Evolutionary conservation across 2,888 invertebrate genomes (phyloP).

Genomic region (Gryllus longicercus): DNA sequence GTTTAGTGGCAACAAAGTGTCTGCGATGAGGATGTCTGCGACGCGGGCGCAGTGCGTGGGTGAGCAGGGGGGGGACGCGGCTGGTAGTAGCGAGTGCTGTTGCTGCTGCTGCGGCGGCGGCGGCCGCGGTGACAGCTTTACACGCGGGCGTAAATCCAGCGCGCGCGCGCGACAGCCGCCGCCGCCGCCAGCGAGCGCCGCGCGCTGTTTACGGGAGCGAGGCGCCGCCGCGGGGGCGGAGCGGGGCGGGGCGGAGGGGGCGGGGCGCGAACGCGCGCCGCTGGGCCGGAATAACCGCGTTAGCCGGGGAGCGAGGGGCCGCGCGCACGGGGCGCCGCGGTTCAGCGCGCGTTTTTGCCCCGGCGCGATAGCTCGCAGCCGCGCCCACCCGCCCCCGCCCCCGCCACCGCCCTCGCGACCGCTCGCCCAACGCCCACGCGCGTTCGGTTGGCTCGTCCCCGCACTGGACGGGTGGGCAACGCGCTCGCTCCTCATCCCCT

Average conservation of each 20-base stretch:
- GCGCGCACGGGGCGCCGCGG: not conserved
- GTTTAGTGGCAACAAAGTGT: not conserved
- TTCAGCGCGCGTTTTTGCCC: not conserved
- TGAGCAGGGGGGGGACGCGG: not conserved
- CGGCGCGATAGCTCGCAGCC: not conserved
- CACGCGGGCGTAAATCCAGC: not conserved
- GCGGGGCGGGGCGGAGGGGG: not conserved
- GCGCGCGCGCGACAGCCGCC: not conserved
- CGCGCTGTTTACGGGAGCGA: not conserved
- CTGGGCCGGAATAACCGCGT: constrained; percentile 5
- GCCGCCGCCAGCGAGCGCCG: not conserved
- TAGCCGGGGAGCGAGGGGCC: not conserved
- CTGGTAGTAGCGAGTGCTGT: not conserved
- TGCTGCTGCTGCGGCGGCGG: not conserved
- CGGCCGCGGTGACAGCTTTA: not conserved
- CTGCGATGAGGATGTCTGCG: not conserved
- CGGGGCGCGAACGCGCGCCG: not conserved
- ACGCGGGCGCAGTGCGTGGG: not conserved
- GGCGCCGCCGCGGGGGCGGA: not conserved
- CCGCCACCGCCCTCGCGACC: not conserved
- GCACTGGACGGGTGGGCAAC: too few species aligned
- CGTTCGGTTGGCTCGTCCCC: too few species aligned
- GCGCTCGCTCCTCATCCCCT: too few species aligned
- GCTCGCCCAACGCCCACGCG: too few species aligned
- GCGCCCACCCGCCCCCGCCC: not conserved